phyloP scores from a whole-genome alignment of 2,113 vertebrate species.

The Cyanoliseus patagonus region DNA sequence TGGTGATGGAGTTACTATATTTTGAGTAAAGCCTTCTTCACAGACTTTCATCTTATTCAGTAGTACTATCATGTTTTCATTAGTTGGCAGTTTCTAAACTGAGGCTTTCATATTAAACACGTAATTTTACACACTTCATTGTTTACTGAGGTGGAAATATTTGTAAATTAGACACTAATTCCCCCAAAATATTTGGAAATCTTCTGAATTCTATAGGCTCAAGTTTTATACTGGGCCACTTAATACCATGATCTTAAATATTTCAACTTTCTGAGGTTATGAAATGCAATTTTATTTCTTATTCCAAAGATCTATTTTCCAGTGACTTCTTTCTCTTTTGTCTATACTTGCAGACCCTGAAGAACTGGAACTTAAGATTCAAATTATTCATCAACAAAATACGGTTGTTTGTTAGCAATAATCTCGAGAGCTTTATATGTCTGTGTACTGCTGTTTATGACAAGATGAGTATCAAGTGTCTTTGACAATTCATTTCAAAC shows the following conservation, averaged over 20 bases:
- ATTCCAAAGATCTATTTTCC: background rate
- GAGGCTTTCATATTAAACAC: background rate
- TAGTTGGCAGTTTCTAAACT: constrained; percentile 28
- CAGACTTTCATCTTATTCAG: background rate
- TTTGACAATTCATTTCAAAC: constrained; percentile 43
- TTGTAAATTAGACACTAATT: background rate
- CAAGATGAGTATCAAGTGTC: background rate
- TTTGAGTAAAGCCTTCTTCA: background rate
- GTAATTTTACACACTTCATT: background rate
- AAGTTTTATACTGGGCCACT: background rate
- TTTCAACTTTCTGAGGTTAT: background rate
- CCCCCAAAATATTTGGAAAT: background rate
- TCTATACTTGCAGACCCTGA: background rate
- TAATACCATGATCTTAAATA: background rate
- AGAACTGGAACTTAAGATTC: background rate
- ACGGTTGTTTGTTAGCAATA: background rate
- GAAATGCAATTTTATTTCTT: background rate
- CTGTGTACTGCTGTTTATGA: background rate
- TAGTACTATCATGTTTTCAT: background rate
- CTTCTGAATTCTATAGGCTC: background rate
- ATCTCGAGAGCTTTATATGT: background rate
- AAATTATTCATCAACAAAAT: background rate
- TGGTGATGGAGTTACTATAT: constrained; percentile 41
- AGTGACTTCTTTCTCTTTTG: background rate
- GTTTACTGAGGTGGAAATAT: background rate